Conservation (phyloP, 2,113 vertebrate species). For the Mesocricetus auratus region DNA sequence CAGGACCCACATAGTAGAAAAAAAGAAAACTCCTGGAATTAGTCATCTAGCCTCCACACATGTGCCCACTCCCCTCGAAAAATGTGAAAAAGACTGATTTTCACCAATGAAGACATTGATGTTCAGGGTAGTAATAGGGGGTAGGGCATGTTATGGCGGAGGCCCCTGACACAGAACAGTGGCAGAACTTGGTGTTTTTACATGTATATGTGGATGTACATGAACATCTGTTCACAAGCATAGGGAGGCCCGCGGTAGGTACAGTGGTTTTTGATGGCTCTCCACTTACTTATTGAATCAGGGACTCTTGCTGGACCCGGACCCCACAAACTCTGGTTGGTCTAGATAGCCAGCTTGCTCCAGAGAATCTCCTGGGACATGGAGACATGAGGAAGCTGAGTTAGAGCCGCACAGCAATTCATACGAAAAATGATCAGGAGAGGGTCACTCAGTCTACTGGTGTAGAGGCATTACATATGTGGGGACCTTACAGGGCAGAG, state of each 20-base stretch:
- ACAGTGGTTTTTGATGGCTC: too few relatives aligned
- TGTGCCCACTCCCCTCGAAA: too few relatives aligned
- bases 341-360: background rate
- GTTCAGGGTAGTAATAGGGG: background rate
- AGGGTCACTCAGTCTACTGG: background rate
- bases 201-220: background rate
- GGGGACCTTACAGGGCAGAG: background rate
- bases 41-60: too few relatives aligned
- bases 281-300: background rate
- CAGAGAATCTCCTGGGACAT: background rate
- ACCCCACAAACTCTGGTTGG: background rate
- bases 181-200: background rate
- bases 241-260: background rate
- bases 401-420: conserved; percentile 23
- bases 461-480: background rate
- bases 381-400: background rate
- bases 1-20: background rate
- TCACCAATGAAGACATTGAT: conserved; percentile 13
- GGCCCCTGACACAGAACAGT: too few relatives aligned
- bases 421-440: background rate
- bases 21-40: background rate
- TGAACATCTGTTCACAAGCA: too few relatives aligned
- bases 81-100: background rate
- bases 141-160: too few relatives aligned
- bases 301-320: background rate